Percentiles rank a stretch among this genome's conserved stretches.
Evolutionary conservation across 2,113 vertebrate genomes (phyloP).

Genomic region (Pachyramphus minor): DNA sequence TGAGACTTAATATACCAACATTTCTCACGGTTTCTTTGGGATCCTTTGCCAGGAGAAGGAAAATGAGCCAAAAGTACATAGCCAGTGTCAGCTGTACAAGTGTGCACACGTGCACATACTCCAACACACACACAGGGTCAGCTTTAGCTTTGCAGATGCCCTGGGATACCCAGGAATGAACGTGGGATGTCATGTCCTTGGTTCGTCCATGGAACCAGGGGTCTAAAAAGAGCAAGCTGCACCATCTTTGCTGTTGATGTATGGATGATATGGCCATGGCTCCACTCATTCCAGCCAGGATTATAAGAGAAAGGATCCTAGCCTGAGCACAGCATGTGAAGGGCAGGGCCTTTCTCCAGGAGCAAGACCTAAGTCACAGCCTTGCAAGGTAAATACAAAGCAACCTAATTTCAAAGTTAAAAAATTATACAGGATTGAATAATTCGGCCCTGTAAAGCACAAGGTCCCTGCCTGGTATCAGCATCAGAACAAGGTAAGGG

Average conservation of each 20-base stretch:
- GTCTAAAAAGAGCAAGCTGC: background rate
- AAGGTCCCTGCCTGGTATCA: background rate
- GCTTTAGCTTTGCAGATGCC: background rate
- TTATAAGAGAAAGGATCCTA: background rate
- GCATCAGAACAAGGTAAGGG: background rate
- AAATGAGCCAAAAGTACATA: background rate
- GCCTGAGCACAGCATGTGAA: fast-evolving
- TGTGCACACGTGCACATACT: background rate
- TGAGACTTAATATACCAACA: background rate
- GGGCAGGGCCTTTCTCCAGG: background rate
- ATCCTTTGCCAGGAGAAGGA: background rate
- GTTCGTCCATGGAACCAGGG: background rate
- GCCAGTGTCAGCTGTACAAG: background rate
- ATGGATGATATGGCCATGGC: background rate
- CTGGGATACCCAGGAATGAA: background rate
- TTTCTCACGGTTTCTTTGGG: background rate
- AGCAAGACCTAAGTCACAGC: background rate
- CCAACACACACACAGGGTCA: background rate
- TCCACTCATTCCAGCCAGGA: background rate
- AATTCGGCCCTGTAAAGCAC: background rate
- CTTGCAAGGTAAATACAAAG: background rate
- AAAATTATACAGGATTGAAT: background rate
- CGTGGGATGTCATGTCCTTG: background rate
- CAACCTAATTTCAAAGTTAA: background rate
- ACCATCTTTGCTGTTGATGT: background rate